Evolutionary conservation across 2,113 vertebrate genomes (phyloP), one percentile per base, ranked within the genome.

Genomic region (Thalassoma bifasciatum): DNA sequence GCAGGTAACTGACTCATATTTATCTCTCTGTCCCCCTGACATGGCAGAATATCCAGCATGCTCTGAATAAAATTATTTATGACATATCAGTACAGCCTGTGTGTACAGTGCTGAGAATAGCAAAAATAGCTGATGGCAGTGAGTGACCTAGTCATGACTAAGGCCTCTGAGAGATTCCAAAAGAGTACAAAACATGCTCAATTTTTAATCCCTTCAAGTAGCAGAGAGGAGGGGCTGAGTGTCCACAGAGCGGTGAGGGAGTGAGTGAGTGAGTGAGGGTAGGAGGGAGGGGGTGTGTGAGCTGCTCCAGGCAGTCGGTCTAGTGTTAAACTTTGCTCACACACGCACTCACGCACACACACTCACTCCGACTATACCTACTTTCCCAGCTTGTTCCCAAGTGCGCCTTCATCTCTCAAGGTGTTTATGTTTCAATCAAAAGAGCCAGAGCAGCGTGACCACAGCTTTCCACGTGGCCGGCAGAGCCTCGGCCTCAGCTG

Each of bases 391-490:
- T 74, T 65, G 63, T 66, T 88, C 81, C 78, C 14, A 7, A 72
- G 75, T 75, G 81, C 34, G 24, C 71, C 79, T 66, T 76, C 80
- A 88, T 86, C 74, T 88, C 85, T 86, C 70, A 84, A 80, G 89
- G 84, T 91, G 88, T 91, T 92, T 91, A 92, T 90, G 88, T 94
- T 93, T 92, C 85, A 92, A 92, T 93, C 91, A 91, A 91, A 92
- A 61, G 87, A 91, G 61, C 82, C 74, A 89, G 59, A 89, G 89
- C 85, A 56, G 77, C 77, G 81, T 92, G 88, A 89, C 92, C 67
- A 72, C 68, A 73, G 79, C 68, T 83, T 84, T 86, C 73, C 76
- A 73, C 37, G 50, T 66, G 77, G 82, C 83, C 86, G 71, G 76
- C 84, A 58, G 65, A 81, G 86, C 84, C 81, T 49, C 47, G 23